These are phyloP conservation scores for Xestia xanthographa DNA, from an alignment of 2,888 invertebrate species.

Conservation along the genomic window DNA sequence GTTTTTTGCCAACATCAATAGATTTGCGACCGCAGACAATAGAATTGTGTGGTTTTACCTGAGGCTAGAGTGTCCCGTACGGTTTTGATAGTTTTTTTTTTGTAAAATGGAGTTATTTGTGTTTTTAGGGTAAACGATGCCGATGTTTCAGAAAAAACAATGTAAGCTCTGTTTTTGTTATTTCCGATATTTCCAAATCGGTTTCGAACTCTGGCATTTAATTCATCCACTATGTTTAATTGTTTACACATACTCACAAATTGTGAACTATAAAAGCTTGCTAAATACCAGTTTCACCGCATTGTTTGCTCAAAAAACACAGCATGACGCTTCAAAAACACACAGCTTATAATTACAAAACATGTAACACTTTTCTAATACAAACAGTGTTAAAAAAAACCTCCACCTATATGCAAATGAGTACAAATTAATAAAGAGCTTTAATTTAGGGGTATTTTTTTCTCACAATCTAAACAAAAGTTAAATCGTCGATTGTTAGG, in stretches of 20 bases:
- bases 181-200: neutral
- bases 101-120: neutral
- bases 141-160: neutral
- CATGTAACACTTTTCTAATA: slow-evolving; percentile 45
- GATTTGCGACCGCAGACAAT: slow-evolving; percentile 68
- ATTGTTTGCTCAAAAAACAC: slow-evolving; percentile 40
- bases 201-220: neutral
- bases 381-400: slow-evolving; percentile 44
- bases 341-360: slow-evolving; percentile 38
- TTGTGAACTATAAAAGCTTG: slow-evolving; percentile 27
- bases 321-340: slow-evolving; percentile 31
- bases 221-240: slow-evolving; percentile 8
- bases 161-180: neutral
- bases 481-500: slow-evolving; percentile 63
- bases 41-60: slow-evolving; percentile 55
- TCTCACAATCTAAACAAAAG: slow-evolving; percentile 83
- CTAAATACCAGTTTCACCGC: slow-evolving; percentile 34
- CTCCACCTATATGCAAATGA: slow-evolving; percentile 48
- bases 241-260: slow-evolving; percentile 17
- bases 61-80: slow-evolving; percentile 18
- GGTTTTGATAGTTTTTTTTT: neutral
- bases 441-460: slow-evolving; percentile 78
- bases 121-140: neutral
- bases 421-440: slow-evolving; percentile 64
- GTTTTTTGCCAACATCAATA: slow-evolving; percentile 70